Percentiles rank a stretch among this genome's conserved stretches.
Conservation (phyloP, 2,113 vertebrate genomes). For the Urocolius indicus region DNA sequence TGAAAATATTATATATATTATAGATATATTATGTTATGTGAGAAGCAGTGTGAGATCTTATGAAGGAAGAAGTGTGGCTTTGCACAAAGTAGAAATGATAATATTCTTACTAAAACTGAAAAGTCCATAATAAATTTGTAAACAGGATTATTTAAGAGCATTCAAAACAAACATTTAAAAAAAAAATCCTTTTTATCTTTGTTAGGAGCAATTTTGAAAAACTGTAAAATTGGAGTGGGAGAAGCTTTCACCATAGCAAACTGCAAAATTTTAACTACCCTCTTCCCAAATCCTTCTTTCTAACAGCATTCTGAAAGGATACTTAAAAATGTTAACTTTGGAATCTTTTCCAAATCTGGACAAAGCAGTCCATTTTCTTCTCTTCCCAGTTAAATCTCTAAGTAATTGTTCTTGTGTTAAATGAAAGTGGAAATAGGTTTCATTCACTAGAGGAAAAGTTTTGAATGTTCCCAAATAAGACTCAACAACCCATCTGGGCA, state of each 20-base stretch:
- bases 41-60: not conserved
- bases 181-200: not conserved
- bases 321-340: not conserved
- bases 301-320: not conserved
- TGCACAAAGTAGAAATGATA: not conserved
- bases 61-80: not conserved
- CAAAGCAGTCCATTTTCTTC: not conserved
- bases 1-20: too few relatives aligned
- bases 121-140: not conserved
- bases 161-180: not conserved
- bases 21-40: not conserved
- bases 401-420: not conserved
- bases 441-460: not conserved
- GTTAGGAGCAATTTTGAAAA: not conserved
- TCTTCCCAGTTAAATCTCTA: not conserved
- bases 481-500: too few relatives aligned
- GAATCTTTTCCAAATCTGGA: not conserved
- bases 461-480: too few relatives aligned
- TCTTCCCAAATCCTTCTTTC: not conserved
- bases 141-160: not conserved
- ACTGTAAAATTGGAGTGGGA: not conserved
- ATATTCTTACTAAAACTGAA: not conserved
- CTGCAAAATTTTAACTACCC: not conserved
- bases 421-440: not conserved
- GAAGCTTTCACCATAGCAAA: not conserved